Evolutionary conservation across 2,888 invertebrate species (phyloP).

Genomic region (Lycaena phlaeas): DNA sequence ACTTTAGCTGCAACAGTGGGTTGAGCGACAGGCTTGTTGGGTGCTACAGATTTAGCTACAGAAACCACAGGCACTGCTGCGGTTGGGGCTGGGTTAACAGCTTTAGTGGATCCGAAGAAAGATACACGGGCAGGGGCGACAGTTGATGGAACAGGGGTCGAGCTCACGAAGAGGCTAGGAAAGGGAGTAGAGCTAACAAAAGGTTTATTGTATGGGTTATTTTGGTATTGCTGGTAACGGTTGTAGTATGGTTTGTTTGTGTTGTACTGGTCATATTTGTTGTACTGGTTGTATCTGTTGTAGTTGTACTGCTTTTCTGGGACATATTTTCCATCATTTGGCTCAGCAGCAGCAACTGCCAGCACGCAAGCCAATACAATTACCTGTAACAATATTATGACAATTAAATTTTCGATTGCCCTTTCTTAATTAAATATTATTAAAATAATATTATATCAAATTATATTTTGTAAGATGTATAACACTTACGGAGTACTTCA

Average conservation of each 20-base stretch:
- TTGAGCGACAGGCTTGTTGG: no score
- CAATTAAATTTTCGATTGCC: not conserved
- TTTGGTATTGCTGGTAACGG: conserved; percentile 14
- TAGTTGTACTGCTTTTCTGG: conserved; percentile 15
- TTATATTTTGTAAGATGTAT: conserved; percentile 5
- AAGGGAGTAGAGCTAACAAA: conserved; percentile 10
- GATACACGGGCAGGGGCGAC: not conserved
- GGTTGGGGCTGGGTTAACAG: not conserved
- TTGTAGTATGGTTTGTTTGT: no score
- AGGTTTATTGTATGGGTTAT: conserved; percentile 18
- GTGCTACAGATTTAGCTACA: no score
- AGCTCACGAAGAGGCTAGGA: conserved; percentile 6
- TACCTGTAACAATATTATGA: conserved; percentile 17
- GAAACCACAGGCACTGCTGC: not conserved
- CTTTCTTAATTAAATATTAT: no score
- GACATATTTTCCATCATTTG: conserved; percentile 18
- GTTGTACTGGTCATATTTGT: no score
- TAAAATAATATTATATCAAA: no score
- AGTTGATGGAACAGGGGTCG: not conserved
- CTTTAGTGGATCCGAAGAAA: no score
- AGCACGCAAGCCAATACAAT: conserved; percentile 37
- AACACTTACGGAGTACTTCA: conserved; percentile 54
- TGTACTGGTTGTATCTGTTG: conserved; percentile 15
- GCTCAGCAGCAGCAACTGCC: conserved; percentile 41
- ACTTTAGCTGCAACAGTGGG: not conserved